phyloP scores from a whole-genome alignment of 2,797 vertebrate species.

The Onychomys torridus region DNA sequence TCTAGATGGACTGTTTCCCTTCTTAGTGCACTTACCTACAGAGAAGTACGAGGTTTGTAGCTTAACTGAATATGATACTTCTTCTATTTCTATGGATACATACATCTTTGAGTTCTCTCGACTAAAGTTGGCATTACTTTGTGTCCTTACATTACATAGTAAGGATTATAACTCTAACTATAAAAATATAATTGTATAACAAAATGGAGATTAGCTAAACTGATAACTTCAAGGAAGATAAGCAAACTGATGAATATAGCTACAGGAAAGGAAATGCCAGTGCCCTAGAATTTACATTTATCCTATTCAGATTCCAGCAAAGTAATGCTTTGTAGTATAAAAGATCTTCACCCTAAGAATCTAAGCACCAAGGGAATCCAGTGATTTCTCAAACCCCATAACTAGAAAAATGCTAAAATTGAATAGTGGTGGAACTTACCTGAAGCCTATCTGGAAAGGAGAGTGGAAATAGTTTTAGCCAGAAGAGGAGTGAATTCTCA shows the following conservation, averaged over 20 bases:
- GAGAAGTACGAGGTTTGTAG: neutral
- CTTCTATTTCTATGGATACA: neutral
- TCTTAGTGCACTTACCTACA: neutral
- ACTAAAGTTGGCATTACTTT: neutral
- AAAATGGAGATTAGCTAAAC: neutral
- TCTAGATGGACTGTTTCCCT: neutral
- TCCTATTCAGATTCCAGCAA: neutral
- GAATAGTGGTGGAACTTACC: neutral
- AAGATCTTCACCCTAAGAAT: neutral
- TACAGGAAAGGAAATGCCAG: neutral
- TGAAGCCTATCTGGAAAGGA: neutral
- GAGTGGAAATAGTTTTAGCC: neutral
- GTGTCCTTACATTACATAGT: too few species aligned
- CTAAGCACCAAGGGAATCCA: neutral
- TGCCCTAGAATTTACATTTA: neutral
- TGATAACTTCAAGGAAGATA: neutral
- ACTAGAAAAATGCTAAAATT: neutral
- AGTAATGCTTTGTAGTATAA: neutral
- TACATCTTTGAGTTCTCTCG: accelerated
- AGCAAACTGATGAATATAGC: neutral
- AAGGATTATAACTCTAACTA: neutral
- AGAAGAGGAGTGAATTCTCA: neutral
- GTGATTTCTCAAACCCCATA: neutral
- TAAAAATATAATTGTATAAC: neutral
- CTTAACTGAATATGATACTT: neutral